Percentiles rank a stretch among this genome's conserved stretches.
Evolutionary conservation across 2,113 vertebrate genomes (phyloP).

Genomic region (Oriolus oriolus): DNA sequence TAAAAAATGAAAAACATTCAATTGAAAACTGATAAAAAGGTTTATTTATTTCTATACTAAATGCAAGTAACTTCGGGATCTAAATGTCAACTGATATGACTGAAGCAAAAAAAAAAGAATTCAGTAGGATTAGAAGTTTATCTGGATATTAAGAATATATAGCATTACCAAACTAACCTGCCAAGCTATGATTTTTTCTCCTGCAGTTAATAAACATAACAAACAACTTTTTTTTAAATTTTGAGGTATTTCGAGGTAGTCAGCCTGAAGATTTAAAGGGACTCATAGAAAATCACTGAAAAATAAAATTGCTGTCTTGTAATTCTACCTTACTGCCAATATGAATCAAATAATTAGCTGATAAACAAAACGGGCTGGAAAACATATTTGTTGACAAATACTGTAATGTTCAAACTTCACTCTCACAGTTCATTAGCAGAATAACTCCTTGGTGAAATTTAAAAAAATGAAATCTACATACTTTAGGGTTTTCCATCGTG

Average conservation of each 20-base stretch:
- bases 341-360: not conserved
- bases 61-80: not conserved
- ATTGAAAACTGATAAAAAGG: constrained; percentile 17
- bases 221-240: not conserved
- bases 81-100: constrained; percentile 16
- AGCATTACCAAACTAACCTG: not conserved
- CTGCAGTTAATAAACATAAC: not conserved
- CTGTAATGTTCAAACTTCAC: not conserved
- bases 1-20: constrained; percentile 1
- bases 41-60: constrained; percentile 25
- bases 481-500: not conserved
- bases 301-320: not conserved
- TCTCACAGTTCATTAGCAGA: not conserved
- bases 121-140: constrained; percentile 15
- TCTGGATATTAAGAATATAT: not conserved
- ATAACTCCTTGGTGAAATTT: not conserved
- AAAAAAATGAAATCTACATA: not conserved
- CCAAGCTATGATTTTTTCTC: not conserved
- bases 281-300: not conserved
- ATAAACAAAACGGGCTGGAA: not conserved
- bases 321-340: not conserved
- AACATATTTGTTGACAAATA: not conserved
- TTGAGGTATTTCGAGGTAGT: not conserved
- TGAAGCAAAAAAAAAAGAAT: not conserved
- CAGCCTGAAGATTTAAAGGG: not conserved